A percentile compares a stretch with the other conserved stretches of the same genome.
These are phyloP conservation scores for Babylonia areolata DNA, from an alignment of 1,140 invertebrate genomes.

Conservation along the genomic window DNA sequence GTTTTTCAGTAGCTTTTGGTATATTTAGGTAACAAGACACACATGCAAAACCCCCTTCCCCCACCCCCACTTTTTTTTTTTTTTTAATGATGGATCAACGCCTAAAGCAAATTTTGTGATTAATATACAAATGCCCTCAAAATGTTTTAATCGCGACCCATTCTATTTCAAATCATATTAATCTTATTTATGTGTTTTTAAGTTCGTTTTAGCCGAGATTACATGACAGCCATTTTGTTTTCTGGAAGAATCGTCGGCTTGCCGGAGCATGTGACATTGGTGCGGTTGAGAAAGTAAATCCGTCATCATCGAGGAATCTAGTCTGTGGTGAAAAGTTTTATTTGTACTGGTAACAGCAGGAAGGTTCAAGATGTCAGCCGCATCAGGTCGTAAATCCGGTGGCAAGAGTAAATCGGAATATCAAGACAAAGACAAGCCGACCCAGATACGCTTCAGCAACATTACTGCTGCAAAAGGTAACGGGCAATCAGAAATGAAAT, in stretches of 20 bases:
- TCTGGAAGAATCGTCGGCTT: conserved; percentile 41
- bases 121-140: too few species aligned
- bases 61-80: too few species aligned
- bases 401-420: conserved; percentile 66
- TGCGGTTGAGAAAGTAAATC: background rate
- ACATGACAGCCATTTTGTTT: conserved; percentile 18
- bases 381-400: background rate
- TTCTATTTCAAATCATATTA: too few species aligned
- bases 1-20: too few species aligned
- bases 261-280: background rate
- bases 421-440: conserved; percentile 91
- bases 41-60: too few species aligned
- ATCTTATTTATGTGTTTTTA: background rate
- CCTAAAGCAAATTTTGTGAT: too few species aligned
- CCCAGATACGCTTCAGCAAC: conserved; percentile 95
- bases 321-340: background rate
- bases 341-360: background rate
- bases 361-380: conserved; percentile 45
- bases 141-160: too few species aligned
- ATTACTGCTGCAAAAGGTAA: conserved; percentile 98
- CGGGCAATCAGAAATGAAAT: background rate
- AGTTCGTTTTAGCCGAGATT: background rate
- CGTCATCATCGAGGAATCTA: conserved; percentile 18
- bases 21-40: too few species aligned
- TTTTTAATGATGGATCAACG: too few species aligned